A percentile compares a stretch with the other conserved stretches of the same genome.
phyloP scores from a whole-genome alignment of 1,140 invertebrate species.

The Acyrthosiphon pisum region DNA sequence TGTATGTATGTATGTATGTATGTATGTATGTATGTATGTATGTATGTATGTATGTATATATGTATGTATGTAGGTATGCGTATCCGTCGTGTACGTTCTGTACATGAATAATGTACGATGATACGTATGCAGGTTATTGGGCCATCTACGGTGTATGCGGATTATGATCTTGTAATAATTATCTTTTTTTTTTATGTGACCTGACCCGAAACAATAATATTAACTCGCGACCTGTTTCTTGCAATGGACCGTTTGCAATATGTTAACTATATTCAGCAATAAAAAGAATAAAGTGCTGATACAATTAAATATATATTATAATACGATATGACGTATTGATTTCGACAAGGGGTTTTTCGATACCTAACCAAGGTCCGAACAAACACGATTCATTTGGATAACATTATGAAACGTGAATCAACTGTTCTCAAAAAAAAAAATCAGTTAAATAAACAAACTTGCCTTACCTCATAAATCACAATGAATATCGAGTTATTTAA shows the following conservation, averaged over 20 bases:
- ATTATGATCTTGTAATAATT: slow-evolving; percentile 32
- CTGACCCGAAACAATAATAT: slow-evolving; percentile 23
- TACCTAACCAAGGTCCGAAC: slow-evolving; percentile 27
- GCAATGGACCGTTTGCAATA: slow-evolving; percentile 11
- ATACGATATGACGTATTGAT: background rate
- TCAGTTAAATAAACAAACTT: background rate
- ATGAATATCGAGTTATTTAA: background rate
- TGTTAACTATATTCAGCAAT: background rate
- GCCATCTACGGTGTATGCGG: background rate
- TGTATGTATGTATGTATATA: too few relatives aligned
- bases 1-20: too few relatives aligned
- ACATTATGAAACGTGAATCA: background rate
- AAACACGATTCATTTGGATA: slow-evolving; percentile 39
- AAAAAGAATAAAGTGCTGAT: background rate
- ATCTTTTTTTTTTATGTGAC: background rate
- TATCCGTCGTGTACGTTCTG: background rate
- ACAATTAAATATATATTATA: background rate
- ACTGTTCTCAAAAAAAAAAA: background rate
- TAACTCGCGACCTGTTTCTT: background rate
- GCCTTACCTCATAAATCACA: background rate
- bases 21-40: too few relatives aligned
- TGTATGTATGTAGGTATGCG: background rate
- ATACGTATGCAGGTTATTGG: background rate
- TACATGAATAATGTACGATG: slow-evolving; percentile 17
- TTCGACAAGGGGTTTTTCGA: background rate